Base-by-base conservation (phyloP, 53 echinoderm and acorn worm genomes). In the Luidia sarsii region DNA sequence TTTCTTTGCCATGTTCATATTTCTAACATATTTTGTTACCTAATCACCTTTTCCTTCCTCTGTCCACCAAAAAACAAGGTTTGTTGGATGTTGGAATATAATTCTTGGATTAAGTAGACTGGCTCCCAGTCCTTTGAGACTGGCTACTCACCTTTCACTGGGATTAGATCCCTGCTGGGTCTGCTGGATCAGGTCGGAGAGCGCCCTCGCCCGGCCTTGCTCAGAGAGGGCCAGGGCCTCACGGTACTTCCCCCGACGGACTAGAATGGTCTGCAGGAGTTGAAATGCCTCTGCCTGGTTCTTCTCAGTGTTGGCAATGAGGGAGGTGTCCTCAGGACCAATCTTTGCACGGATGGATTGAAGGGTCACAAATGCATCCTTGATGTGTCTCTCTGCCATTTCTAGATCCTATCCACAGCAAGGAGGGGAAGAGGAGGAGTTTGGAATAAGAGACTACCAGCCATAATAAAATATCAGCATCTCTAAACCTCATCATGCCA, bases 251-350 rank as follows among this genome's bases (percentile, higher is more conserved):
- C 66, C 83, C 70, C 43, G 39, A 9, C 59, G 39, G 1, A 83
- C 35, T 14, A 83, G 71, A 24, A 83, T 61, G 7, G 71, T 70
- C 71, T 83, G 83, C 35, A 83, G 60, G 22, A 83, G 71, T 57
- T 83, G 70, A 48, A 57, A 70, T 39, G 83, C 60, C 25, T 83
- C 83, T 16, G 71, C 38, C n/a, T 83, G 83, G 71, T 83, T 83
- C 83, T 83, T 83, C 33, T 83, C 83, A 43, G 59, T 70, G 57
- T 83, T 83, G 39, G 83, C 82, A 35, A 83, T 83, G 50, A 60
- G 70, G 4, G 83, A 83, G 13, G 83, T 55, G 71, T 70, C 70
- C 71, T 70, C 70, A 3, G 28, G 21, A 25, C 83, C 83, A 5
- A 83, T 46, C 48, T 83, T 83, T 22, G 57, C 61, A 19, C 70